Conservation (phyloP, 2,888 invertebrate genomes). For the Charanyca ferruginea region DNA sequence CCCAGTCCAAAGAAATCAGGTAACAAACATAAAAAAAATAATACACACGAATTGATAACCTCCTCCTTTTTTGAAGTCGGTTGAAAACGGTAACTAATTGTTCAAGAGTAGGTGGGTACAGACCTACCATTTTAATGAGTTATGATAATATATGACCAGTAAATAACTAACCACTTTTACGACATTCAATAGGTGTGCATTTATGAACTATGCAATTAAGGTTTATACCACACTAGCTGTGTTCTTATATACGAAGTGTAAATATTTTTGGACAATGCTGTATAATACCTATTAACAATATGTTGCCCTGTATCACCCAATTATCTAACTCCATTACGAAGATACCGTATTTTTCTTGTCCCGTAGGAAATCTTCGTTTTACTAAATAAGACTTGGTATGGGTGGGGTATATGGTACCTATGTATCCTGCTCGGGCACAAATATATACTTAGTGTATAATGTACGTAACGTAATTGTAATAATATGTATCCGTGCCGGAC, state of each 20-base stretch:
- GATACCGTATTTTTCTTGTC: constrained; percentile 1
- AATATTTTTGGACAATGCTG: neutral
- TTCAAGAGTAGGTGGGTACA: no score
- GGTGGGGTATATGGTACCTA: no score
- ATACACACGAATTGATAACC: no score
- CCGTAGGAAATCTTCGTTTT: neutral
- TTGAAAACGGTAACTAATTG: no score
- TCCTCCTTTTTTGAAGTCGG: no score
- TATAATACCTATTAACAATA: neutral
- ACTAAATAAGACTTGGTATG: no score
- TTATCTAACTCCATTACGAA: neutral
- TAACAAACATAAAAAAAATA: no score
- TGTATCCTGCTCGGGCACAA: no score
- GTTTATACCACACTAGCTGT: neutral
- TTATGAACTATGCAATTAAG: neutral
- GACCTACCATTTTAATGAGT: constrained; percentile 17
- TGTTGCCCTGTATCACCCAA: neutral
- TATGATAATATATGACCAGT: constrained; percentile 7
- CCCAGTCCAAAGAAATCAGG: no score
- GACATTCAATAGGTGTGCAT: neutral
- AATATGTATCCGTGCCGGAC: no score
- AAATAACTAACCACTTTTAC: constrained; percentile 6
- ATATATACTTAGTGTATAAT: neutral
- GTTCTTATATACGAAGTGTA: neutral
- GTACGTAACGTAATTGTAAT: no score